A percentile compares a stretch with the other conserved stretches of the same genome.
Evolutionary conservation across 2,113 vertebrate species (phyloP).

Genomic region (Aplodontia rufa): DNA sequence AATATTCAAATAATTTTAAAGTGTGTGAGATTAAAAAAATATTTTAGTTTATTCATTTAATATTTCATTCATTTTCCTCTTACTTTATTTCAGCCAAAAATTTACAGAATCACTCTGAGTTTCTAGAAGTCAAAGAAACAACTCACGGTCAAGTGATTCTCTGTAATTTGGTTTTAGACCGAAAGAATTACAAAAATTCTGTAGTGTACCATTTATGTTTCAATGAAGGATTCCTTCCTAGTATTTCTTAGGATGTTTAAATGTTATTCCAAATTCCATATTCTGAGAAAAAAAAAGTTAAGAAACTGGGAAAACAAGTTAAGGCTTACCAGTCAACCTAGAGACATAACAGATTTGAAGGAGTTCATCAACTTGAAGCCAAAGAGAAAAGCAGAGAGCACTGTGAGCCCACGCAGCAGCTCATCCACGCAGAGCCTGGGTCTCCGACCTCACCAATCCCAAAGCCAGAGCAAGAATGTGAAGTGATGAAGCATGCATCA

Average conservation of each 20-base stretch:
- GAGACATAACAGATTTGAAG: neutral
- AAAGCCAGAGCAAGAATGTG: neutral
- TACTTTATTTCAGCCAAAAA: constrained; percentile 28
- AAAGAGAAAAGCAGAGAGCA: neutral
- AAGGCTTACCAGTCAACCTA: neutral
- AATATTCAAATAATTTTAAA: constrained; percentile 41
- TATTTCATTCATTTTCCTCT: constrained; percentile 32
- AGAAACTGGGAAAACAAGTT: neutral
- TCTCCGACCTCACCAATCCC: neutral
- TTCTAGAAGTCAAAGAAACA: constrained; percentile 13
- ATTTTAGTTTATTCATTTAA: constrained; percentile 27
- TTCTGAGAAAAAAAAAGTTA: neutral
- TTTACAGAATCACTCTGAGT: neutral
- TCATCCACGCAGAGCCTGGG: neutral
- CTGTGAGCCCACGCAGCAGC: no score
- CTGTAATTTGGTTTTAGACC: neutral
- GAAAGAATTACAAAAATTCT: neutral
- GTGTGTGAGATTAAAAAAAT: neutral
- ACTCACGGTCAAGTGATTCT: neutral
- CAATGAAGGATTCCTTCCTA: neutral
- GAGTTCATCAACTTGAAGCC: neutral
- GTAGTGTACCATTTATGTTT: neutral
- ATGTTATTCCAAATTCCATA: constrained; percentile 18
- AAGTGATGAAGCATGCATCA: neutral
- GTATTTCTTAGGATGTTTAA: neutral